Base-by-base conservation (phyloP, 2,888 invertebrate genomes). In the Protophormia terraenovae region DNA sequence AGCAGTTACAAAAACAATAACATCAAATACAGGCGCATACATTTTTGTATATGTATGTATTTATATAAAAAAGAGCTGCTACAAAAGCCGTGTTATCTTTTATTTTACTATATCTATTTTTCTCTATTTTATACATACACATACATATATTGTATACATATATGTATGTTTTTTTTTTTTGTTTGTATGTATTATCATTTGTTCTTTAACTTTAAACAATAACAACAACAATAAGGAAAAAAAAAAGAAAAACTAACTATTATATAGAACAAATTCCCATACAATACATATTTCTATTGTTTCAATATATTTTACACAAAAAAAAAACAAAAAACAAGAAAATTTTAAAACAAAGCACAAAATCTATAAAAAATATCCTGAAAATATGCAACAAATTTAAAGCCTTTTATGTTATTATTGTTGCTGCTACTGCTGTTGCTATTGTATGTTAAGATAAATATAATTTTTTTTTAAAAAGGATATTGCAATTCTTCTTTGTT, bases 371-470 rank as follows among this genome's bases (percentile, higher is more conserved):
- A 47, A 69, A 8, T 72, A 62, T 45, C 73, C 73, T 67, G 47
- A 73, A 80, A 80, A 67, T 80, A 80, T 80, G 80, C 80, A 73
- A 80, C 55, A 64, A 47, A 55, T 79, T 79, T 35, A 24, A 64
- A 55, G 16, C 1, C 32, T 41, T 29, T 58, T 19, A 7, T 29
- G 16, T 29, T 6, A 12, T 73, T 73, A 10, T 45, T 66, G 27
- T 1, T 29, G 45, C 16, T 58, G 8, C n/a, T 53, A 8, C 10
- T 22, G 12, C n/a, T 29, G 27, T 6, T 27, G 24, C 27, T 35
- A 19, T 62, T 62, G 6, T 62, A 29, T 53, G 29, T 53, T 79
- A 50, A 79, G 50, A 71, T 62, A 71, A 71, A 79, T 71, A 71
- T 79, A n/a, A n/a, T n/a, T n/a, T n/a, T n/a, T n/a, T n/a, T n/a